phyloP scores from a whole-genome alignment of 2,113 vertebrate species.

The Solenodon paradoxus region DNA sequence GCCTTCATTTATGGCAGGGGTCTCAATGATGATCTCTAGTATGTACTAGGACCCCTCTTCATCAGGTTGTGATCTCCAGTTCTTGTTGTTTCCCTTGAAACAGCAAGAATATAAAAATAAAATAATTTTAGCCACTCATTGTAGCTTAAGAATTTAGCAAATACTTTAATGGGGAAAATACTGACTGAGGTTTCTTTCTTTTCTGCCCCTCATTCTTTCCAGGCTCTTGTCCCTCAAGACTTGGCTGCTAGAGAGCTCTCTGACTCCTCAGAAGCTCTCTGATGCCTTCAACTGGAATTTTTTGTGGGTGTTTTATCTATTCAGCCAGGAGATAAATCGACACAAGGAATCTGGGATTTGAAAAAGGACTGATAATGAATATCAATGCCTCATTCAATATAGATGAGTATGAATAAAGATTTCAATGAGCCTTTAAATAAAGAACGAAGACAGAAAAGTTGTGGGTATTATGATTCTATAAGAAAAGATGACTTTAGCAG shows the following conservation, averaged over 20 bases:
- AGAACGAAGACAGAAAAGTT: background rate
- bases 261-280: background rate
- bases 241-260: background rate
- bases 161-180: background rate
- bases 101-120: background rate
- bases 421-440: background rate
- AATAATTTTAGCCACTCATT: background rate
- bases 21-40: background rate
- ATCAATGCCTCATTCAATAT: background rate
- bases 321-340: background rate
- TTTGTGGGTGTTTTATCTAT: background rate
- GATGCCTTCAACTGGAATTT: background rate
- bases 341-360: background rate
- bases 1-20: background rate
- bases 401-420: background rate
- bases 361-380: background rate
- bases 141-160: background rate
- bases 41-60: background rate
- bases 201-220: background rate
- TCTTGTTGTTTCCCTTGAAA: background rate
- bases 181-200: background rate
- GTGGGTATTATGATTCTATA: background rate
- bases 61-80: background rate
- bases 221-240: background rate
- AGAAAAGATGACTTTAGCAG: background rate